A percentile compares a stretch with the other conserved stretches of the same genome.
Conservation (phyloP, 2,888 invertebrate species). For the Acanthacorydalis orientalis region DNA sequence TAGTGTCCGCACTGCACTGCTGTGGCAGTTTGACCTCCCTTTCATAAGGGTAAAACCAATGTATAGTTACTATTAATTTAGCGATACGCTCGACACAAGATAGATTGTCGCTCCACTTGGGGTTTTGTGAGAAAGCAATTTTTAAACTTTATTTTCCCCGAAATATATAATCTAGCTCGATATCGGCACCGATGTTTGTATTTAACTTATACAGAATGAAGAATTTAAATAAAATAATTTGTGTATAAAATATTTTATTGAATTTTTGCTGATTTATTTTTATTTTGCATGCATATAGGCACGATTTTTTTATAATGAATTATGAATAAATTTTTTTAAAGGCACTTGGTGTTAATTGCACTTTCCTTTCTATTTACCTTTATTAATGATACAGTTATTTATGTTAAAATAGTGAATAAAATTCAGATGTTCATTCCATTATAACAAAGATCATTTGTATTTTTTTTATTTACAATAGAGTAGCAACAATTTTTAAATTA, state of each 20-base stretch:
- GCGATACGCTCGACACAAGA: constrained; percentile 1
- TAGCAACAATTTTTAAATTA: no score
- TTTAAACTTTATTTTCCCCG: background rate
- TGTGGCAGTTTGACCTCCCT: no score
- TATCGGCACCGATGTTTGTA: constrained; percentile 1
- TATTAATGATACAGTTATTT: background rate
- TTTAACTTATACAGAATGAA: background rate
- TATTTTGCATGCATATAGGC: constrained; percentile 4
- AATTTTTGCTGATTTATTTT: constrained; percentile 3
- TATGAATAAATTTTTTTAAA: constrained; percentile 1
- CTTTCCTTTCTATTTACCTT: background rate
- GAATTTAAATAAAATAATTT: background rate
- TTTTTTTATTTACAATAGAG: background rate
- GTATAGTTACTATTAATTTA: constrained; percentile 3
- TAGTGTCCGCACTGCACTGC: no score
- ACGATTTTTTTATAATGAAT: constrained; percentile 5
- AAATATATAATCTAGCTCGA: background rate
- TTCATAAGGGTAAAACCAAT: background rate
- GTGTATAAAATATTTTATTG: background rate
- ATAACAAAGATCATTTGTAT: background rate
- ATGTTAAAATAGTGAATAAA: background rate
- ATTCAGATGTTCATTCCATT: background rate
- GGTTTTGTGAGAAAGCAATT: background rate
- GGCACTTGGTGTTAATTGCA: background rate
- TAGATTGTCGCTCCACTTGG: constrained; percentile 1